Percentiles rank a stretch among this genome's conserved stretches.
Conservation (phyloP, 2,113 vertebrate species). For the Erythrocercus mccallii region DNA sequence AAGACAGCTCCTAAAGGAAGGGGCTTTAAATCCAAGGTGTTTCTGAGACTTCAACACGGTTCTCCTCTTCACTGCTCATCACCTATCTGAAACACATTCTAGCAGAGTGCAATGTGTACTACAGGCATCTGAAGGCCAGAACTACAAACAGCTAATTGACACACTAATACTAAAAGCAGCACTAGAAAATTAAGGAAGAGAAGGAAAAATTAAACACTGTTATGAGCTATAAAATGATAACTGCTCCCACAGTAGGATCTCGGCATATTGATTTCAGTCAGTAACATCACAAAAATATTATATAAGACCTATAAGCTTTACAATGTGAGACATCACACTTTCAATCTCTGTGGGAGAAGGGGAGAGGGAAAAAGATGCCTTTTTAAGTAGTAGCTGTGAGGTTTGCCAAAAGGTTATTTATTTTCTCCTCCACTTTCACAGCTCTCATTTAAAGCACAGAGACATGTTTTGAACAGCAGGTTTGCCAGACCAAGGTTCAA, state of each 20-base stretch:
- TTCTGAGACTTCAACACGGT: background rate
- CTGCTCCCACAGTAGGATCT: background rate
- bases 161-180: background rate
- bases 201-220: background rate
- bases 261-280: background rate
- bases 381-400: background rate
- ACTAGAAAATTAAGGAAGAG: background rate
- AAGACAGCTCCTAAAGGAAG: background rate
- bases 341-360: background rate
- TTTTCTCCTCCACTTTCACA: background rate
- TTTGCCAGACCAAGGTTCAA: background rate
- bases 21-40: background rate
- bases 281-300: background rate
- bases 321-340: accelerated
- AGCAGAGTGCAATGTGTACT: background rate
- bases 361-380: background rate
- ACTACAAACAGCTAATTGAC: background rate
- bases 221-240: background rate
- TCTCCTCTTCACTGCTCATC: background rate
- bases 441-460: background rate
- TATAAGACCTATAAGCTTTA: accelerated
- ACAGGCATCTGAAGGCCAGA: background rate
- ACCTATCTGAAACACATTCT: background rate
- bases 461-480: background rate
- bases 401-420: background rate